A percentile compares a stretch with the other conserved stretches of the same genome.
phyloP scores from a whole-genome alignment of 2,888 invertebrate species.

The Eupithecia subfuscata region DNA sequence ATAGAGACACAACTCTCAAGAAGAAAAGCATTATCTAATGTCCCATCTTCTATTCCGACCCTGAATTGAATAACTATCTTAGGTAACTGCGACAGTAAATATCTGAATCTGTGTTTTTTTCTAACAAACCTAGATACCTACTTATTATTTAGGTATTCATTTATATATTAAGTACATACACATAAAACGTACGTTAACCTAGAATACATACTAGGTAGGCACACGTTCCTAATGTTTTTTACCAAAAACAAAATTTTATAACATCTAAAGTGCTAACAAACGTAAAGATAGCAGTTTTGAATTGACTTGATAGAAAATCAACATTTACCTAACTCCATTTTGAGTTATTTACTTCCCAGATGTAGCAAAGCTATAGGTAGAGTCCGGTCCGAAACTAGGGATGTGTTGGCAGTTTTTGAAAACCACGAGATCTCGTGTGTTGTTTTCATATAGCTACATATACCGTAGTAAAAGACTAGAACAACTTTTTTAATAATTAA shows the following conservation, averaged over 20 bases:
- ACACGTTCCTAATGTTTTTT: constrained; percentile 34
- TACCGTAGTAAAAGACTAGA: too few relatives aligned
- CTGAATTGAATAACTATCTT: neutral
- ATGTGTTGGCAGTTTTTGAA: constrained; percentile 34
- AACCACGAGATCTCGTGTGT: neutral
- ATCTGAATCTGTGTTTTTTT: neutral
- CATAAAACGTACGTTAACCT: neutral
- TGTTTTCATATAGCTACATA: neutral
- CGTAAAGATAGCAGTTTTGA: constrained; percentile 76
- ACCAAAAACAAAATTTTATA: constrained; percentile 64
- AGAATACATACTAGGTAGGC: neutral
- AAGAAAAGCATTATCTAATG: too few relatives aligned
- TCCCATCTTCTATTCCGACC: neutral
- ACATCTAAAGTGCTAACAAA: constrained; percentile 73
- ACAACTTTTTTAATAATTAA: too few relatives aligned
- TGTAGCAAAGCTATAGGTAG: constrained; percentile 42
- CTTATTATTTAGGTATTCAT: too few relatives aligned
- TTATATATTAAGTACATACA: too few relatives aligned
- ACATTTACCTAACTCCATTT: constrained; percentile 66
- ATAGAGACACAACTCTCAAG: too few relatives aligned
- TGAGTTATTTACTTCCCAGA: constrained; percentile 62
- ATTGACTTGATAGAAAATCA: constrained; percentile 71
- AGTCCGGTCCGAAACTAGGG: constrained; percentile 46
- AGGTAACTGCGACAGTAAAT: neutral
- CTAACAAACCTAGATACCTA: too few relatives aligned